These are phyloP conservation scores for Darevskia nairensis DNA, from an alignment of 2,797 vertebrate genomes.

Conservation along the genomic window DNA sequence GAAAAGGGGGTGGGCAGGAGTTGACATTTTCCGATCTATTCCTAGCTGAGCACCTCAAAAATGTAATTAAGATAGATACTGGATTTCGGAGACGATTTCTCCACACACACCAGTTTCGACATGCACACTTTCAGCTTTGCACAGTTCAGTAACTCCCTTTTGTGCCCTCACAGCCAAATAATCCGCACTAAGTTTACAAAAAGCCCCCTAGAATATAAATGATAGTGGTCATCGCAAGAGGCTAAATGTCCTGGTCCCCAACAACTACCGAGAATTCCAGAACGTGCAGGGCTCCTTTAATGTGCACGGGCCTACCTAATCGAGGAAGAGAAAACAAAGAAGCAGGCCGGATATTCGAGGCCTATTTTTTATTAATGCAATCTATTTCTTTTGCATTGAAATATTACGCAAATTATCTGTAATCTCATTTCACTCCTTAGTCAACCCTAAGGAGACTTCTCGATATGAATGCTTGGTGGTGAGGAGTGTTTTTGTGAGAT, in stretches of 20 bases:
- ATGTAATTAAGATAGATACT: not conserved
- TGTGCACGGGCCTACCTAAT: not conserved
- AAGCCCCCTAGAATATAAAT: not conserved
- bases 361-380: not conserved
- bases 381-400: not conserved
- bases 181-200: not conserved
- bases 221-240: not conserved
- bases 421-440: not conserved
- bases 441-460: not conserved
- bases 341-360: not conserved
- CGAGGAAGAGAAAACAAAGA: not conserved
- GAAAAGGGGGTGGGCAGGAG: not conserved
- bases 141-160: not conserved
- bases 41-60: not conserved
- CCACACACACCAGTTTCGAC: not conserved
- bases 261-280: not conserved
- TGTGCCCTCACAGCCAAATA: not conserved
- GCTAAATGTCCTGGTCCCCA: not conserved
- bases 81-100: too few relatives aligned
- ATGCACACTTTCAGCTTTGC: not conserved
- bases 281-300: not conserved
- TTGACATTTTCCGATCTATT: not conserved
- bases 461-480: not conserved
- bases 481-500: not conserved
- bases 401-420: not conserved